These are phyloP conservation scores for Microchirus variegatus DNA, from an alignment of 2,797 vertebrate species.

Conservation along the genomic window DNA sequence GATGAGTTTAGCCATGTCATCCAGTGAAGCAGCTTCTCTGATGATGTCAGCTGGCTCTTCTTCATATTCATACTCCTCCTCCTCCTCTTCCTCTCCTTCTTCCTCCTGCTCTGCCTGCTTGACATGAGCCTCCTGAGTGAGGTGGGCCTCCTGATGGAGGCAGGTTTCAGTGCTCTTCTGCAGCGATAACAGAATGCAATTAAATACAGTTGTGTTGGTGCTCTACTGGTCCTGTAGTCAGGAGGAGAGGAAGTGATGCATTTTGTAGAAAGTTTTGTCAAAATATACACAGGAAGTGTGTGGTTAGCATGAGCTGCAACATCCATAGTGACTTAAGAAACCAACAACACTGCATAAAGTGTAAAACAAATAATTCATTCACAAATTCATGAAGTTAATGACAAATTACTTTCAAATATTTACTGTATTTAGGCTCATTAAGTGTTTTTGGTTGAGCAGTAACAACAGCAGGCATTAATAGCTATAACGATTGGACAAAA, in stretches of 20 bases:
- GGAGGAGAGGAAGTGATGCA: background rate
- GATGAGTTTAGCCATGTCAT: conserved; percentile 94
- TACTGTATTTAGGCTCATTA: background rate
- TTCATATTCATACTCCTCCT: conserved; percentile 63
- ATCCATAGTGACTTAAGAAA: background rate
- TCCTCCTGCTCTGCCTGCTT: conserved; percentile 43
- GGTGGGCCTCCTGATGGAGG: conserved; percentile 37
- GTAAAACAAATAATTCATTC: no score
- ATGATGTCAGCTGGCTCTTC: conserved; percentile 65
- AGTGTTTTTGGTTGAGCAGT: no score
- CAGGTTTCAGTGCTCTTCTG: conserved; percentile 33
- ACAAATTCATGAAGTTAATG: background rate
- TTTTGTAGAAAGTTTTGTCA: background rate
- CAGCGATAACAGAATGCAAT: conserved; percentile 11
- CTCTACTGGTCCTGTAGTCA: conserved; percentile 3
- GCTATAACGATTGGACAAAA: background rate
- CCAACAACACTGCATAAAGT: background rate
- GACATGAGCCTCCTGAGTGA: conserved; percentile 34
- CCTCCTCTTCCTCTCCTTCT: conserved; percentile 31
- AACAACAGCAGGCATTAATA: background rate
- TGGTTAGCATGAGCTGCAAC: background rate
- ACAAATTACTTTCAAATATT: background rate
- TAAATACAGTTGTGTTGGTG: conserved; percentile 5
- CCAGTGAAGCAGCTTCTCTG: conserved; percentile 86
- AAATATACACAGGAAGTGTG: conserved; percentile 23